Conservation (phyloP, 2,797 vertebrate species). For the Lates japonicus region DNA sequence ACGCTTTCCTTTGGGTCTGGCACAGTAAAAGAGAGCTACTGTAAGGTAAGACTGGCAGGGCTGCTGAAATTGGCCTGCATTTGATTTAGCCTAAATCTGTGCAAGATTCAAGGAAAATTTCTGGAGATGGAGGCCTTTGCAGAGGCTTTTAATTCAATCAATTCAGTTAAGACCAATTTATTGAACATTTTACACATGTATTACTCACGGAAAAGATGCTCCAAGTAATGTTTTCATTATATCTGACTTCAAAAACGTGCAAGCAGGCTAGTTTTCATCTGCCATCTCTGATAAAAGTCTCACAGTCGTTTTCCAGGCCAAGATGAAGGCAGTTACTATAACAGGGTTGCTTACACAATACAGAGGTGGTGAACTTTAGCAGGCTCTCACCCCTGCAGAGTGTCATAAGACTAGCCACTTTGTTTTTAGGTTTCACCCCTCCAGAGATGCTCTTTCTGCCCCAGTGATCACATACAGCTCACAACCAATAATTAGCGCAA, state of each 20-base stretch:
- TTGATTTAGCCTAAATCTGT: slow-evolving; percentile 20
- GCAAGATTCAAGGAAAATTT: slow-evolving; percentile 15
- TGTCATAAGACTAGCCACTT: slow-evolving; percentile 86
- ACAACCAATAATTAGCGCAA: slow-evolving; percentile 84
- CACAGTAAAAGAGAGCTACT: slow-evolving; percentile 74
- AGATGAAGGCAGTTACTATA: slow-evolving; percentile 79
- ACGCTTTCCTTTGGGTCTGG: slow-evolving; percentile 71
- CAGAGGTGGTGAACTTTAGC: slow-evolving; percentile 83
- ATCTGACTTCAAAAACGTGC: slow-evolving; percentile 5
- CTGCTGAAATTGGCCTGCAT: slow-evolving; percentile 39
- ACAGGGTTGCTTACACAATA: slow-evolving; percentile 83
- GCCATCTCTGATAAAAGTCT: slow-evolving; percentile 42
- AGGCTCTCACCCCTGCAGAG: slow-evolving; percentile 83
- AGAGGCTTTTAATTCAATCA: not conserved
- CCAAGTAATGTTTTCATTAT: not conserved
- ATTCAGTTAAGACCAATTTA: not conserved
- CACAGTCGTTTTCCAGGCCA: slow-evolving; percentile 45
- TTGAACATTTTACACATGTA: slow-evolving; percentile 11
- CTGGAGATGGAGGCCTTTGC: not conserved
- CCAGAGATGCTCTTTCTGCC: slow-evolving; percentile 86
- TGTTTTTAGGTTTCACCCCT: slow-evolving; percentile 81
- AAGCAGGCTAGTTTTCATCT: slow-evolving; percentile 33
- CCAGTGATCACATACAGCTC: slow-evolving; percentile 81
- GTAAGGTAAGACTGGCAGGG: slow-evolving; percentile 52
- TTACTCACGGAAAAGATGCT: slow-evolving; percentile 8